Evolutionary conservation across 37 sponge, comb jelly and placozoan genomes (phyloP), one percentile per base, ranked within the genome.

Genomic region (Cladorhizidae sp.): DNA sequence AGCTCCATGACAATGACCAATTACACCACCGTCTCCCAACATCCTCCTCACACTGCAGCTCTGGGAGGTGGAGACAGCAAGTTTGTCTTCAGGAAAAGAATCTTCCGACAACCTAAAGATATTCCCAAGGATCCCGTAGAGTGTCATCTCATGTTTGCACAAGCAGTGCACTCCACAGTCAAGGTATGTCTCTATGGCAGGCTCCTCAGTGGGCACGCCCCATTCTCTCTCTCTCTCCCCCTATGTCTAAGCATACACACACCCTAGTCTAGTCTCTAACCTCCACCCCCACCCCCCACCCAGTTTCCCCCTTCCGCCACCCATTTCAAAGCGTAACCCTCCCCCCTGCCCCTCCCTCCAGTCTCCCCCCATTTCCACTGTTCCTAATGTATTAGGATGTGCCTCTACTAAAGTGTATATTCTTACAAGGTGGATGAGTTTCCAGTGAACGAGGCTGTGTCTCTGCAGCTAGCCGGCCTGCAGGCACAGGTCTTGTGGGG

Each of bases 71-170:
- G 97, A 15, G 97, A 97, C 84, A 67, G 77, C 64, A 88, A 76
- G 83, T 97, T 97, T 86, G 95, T 97, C 56, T 86, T 97, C 78
- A 80, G 89, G 51, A 97, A 97, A 74, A 85, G 97, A 31, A 61
- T 97, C 32, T 97, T 97, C 74, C 93, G 90, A 26, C 85, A 79
- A 31, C 97, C 97, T 29, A 94, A 94, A 59, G 97, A 90, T 68
- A 94, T 97, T 56, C 97, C 97, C 1, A 93, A 97, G 61, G 97
- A 97, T 69, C 97, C 95, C 9, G 95, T 97, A 38, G 97, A 97
- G 85, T 94, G 94, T 52, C 95, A 97, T 55, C 90, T 97, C 70
- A 97, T 92, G 86, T 97, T 92, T 74, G 97, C 97, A 41, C 97
- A 97, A 70, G 97, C 97, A 65, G 97, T 97, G 14, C 83, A 97